These are phyloP conservation scores for Eulemur rufifrons DNA, from an alignment of 2,113 vertebrate species.

Conservation along the genomic window DNA sequence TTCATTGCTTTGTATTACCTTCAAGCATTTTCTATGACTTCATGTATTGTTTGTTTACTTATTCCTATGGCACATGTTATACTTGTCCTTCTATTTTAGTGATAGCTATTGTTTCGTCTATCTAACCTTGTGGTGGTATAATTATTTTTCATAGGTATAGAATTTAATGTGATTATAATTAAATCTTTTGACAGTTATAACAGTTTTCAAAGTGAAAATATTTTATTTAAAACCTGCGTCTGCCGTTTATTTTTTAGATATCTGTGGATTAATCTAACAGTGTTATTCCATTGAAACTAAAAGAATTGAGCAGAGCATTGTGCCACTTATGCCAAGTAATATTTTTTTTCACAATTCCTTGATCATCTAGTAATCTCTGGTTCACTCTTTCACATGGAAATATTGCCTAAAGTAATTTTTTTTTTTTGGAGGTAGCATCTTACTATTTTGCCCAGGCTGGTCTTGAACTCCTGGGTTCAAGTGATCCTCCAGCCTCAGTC, in stretches of 20 bases:
- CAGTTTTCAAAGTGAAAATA: slow-evolving; percentile 30
- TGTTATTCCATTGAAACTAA: neutral
- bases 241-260: slow-evolving; percentile 6
- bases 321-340: neutral
- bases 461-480: no score
- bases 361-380: neutral
- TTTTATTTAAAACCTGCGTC: neutral
- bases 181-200: neutral
- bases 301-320: neutral
- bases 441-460: no score
- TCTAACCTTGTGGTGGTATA: neutral
- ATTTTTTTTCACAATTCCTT: neutral
- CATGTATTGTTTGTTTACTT: slow-evolving; percentile 76
- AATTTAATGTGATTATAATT: neutral
- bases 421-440: no score
- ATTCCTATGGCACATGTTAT: slow-evolving; percentile 40
- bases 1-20: slow-evolving; percentile 88
- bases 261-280: neutral
- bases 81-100: neutral
- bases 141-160: neutral
- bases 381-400: neutral
- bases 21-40: slow-evolving; percentile 78
- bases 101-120: neutral
- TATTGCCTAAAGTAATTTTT: neutral
- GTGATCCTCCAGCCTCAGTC: no score